Base-by-base conservation (phyloP, 1,140 invertebrate species). In the Ylistrum balloti region DNA sequence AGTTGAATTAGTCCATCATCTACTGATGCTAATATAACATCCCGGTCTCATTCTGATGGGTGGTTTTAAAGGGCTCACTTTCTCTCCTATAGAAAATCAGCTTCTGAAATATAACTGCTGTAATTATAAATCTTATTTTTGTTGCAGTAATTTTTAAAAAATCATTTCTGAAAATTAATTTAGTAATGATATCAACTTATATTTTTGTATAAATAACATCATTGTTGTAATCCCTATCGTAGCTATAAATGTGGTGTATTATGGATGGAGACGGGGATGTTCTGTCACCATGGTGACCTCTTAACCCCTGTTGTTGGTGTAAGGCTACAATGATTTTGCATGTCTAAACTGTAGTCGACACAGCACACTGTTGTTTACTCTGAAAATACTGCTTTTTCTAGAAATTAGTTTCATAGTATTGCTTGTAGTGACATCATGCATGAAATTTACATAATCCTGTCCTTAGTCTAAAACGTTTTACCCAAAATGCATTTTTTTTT, bases 321-420 rank as follows among this genome's bases (percentile, higher is more conserved):
- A 74, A 17, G 56, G 91, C 88, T 91, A 87, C 91, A 41, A 89
- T 90, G 91, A 90, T 91, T 91, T 91, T 91, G 91, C 91, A 91
- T 91, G 91, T 90, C 87, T 90, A 74, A 74, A 74, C 22, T 74
- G 56, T 74, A 74, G 56, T 74, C 56, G 22, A 74, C 56, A 74
- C 56, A 74, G 56, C 56, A 74, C 56, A 74, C 56, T 74, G 56
- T 74, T 74, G 56, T 74, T 74, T 74, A 74, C 56, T 74, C 56
- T 74, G 56, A 74, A 74, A 74, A 28, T 74, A 74, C 56, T 74
- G 56, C 56, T 74, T 74, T 74, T 74, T 74, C 56, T 74, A 74
- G 56, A 74, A 74, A 22, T 74, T 74, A 74, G 56, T 74, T 74
- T 74, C n/a, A 74, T 74, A 74, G 56, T 74, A 74, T 28, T 74